These are phyloP conservation scores for Hirtodrosophila histrioides DNA, from an alignment of 2,888 invertebrate species.

Conservation along the genomic window DNA sequence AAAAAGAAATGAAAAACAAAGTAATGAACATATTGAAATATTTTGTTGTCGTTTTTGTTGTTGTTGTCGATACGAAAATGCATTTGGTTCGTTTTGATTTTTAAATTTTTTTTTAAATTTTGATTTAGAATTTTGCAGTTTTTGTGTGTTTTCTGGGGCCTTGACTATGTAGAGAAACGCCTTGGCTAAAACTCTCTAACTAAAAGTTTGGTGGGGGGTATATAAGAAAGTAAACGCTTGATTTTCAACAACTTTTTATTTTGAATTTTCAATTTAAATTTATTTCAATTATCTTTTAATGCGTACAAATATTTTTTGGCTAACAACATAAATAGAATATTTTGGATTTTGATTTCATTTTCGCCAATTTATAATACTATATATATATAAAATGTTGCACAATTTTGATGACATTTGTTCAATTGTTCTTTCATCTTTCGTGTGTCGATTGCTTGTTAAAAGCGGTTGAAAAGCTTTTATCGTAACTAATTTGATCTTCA, in stretches of 20 bases:
- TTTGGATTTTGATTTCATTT: constrained; percentile 25
- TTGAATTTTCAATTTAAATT: constrained; percentile 46
- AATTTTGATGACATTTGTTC: constrained; percentile 33
- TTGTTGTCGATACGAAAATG: constrained; percentile 53
- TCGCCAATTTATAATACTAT: constrained; percentile 64
- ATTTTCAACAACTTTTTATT: constrained; percentile 74
- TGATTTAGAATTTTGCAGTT: constrained; percentile 23
- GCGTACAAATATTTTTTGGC: constrained; percentile 71
- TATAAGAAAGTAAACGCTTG: constrained; percentile 66
- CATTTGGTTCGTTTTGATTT: constrained; percentile 29
- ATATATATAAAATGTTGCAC: constrained; percentile 62
- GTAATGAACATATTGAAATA: constrained; percentile 78
- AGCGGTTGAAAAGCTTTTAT: constrained; percentile 58
- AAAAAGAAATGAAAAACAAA: constrained; percentile 79
- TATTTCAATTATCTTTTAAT: constrained; percentile 50
- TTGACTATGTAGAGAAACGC: constrained; percentile 22
- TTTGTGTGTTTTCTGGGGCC: constrained; percentile 17
- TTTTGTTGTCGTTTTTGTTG: constrained; percentile 48
- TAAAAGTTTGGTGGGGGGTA: constrained; percentile 3
- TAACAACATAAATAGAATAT: constrained; percentile 59
- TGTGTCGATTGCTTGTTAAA: constrained; percentile 35
- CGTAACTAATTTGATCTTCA: constrained; percentile 36
- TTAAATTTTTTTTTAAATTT: constrained; percentile 3
- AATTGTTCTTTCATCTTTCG: constrained; percentile 33
- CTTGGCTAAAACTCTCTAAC: constrained; percentile 33